Evolutionary conservation across 2,888 invertebrate species (phyloP), one percentile per base, ranked within the genome.

Genomic region (Theodoxus fluviatilis): DNA sequence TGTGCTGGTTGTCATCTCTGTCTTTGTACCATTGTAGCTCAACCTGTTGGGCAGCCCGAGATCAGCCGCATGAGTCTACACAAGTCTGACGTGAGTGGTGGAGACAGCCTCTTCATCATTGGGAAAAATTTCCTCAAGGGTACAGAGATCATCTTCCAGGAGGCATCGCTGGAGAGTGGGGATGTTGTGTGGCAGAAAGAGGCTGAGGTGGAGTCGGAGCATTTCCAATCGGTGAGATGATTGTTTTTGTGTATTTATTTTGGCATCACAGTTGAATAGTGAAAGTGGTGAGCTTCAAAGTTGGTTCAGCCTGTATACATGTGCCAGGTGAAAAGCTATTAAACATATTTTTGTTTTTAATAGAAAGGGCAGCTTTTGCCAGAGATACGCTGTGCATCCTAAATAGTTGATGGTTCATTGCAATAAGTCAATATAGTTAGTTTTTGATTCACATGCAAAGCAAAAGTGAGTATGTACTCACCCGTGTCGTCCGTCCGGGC

Each of bases 11-110:
- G n/a, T n/a, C n/a, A n/a, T n/a, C n/a, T n/a, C n/a, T n/a, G n/a
- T n/a, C n/a, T n/a, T n/a, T 47, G 22, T 43, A 38, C 68, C 55
- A 18, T 76, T 78, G 59, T 79, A 88, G 88, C 88, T 38, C 89
- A 89, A 74, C 88, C 88, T 3, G 80, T 87, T 67, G 88, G 88
- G 25, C 84, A 84, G 66, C 88, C 88, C 43, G 89, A 88, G 74
- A 85, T 89, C 43, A 81, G 83, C 71, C 82, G 86, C 71, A 84
- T 84, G 80, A 88, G 88, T 59, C 70, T 85, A 63, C 71, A 70
- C 3, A 78, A 81, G 47, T 76, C 79, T 22, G 70, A 78, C 3
- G 80, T 81, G 0, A 70, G 73, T 25, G 88, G 89, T 18, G 87
- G 86, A 15, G 77, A 80, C 37, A 87, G 87, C 38, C 75, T 89